Conservation (phyloP, 2,888 invertebrate genomes). For the Pterostichus niger region DNA sequence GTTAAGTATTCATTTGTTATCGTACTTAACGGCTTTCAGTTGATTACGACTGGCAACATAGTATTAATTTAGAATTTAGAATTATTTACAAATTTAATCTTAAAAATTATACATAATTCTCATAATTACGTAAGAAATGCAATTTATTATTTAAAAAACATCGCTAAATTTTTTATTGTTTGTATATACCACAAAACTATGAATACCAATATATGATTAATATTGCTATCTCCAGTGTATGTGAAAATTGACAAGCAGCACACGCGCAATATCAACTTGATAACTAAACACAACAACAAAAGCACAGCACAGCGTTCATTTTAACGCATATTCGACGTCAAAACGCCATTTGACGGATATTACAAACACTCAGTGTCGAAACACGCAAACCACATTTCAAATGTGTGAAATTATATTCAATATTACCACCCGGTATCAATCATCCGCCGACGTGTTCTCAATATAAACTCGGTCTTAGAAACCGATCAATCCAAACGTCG, state of each 20-base stretch:
- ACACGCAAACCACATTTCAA: slow-evolving; percentile 53
- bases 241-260: background rate
- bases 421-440: slow-evolving; percentile 43
- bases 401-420: slow-evolving; percentile 60
- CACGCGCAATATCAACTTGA: slow-evolving; percentile 3
- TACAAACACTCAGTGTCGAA: slow-evolving; percentile 54
- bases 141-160: too few species aligned
- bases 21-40: too few species aligned
- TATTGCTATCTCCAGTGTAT: background rate
- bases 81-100: too few species aligned
- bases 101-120: too few species aligned
- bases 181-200: too few species aligned
- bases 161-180: too few species aligned
- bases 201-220: too few species aligned
- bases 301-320: slow-evolving; percentile 23
- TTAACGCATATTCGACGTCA: slow-evolving; percentile 43
- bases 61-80: too few species aligned
- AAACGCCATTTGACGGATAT: slow-evolving; percentile 42
- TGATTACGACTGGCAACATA: too few species aligned
- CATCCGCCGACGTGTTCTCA: slow-evolving; percentile 56
- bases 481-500: slow-evolving; percentile 45
- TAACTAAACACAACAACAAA: slow-evolving; percentile 11
- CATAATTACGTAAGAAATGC: too few species aligned
- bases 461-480: slow-evolving; percentile 47
- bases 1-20: too few species aligned